Conservation (phyloP, 2,888 invertebrate species). For the Eristalinus sepulchralis region DNA sequence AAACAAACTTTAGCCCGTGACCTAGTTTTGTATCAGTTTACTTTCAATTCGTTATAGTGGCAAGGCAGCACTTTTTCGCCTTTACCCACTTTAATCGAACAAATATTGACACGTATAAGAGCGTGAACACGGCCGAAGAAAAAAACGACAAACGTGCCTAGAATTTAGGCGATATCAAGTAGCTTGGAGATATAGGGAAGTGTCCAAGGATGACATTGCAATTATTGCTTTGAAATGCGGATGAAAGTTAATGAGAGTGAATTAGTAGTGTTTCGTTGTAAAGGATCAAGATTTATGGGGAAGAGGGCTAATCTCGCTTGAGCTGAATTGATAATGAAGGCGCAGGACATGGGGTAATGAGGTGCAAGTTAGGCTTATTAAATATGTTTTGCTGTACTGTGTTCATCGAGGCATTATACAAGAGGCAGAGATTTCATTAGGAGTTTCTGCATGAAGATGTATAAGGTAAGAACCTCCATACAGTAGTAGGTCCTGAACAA, state of each 20-base stretch:
- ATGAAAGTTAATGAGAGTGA: not conserved
- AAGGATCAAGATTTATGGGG: not conserved
- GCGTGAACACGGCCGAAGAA: not conserved
- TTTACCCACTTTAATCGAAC: not conserved
- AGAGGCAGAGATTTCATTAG: too few species aligned
- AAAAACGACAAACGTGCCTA: not conserved
- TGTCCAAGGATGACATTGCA: not conserved
- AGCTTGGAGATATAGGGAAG: not conserved
- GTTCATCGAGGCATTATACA: too few species aligned
- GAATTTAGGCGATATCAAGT: constrained; percentile 6
- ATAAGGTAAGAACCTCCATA: too few species aligned
- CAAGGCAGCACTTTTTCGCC: not conserved
- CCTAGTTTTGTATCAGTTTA: constrained; percentile 8
- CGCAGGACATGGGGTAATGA: not conserved
- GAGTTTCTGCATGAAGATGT: too few species aligned
- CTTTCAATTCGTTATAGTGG: not conserved
- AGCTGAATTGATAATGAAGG: not conserved
- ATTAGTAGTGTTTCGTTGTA: not conserved
- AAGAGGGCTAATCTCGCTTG: not conserved
- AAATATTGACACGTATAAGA: not conserved
- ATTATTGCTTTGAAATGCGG: not conserved
- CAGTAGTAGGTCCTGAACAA: too few species aligned
- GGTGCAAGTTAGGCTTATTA: not conserved
- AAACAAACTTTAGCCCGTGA: not conserved
- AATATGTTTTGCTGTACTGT: too few species aligned